Evolutionary conservation across 1,140 invertebrate species (phyloP).

Genomic region (Euwallacea fornicatus): DNA sequence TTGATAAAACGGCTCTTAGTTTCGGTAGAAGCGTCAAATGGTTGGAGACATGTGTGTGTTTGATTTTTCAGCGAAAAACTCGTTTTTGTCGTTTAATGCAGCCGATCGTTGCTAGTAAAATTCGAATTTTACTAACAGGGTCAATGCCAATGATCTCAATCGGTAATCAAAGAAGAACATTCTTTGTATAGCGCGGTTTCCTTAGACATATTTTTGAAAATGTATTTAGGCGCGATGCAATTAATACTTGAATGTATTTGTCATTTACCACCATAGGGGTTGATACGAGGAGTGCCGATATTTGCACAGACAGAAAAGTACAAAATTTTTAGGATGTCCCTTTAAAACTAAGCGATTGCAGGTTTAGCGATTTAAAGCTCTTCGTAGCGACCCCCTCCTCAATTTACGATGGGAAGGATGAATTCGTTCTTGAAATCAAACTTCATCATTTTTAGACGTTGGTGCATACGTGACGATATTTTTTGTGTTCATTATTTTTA

Average conservation of each 20-base stretch:
- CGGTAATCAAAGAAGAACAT: slow-evolving; percentile 44
- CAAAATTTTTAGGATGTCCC: no score
- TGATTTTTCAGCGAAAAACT: neutral
- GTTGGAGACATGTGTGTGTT: neutral
- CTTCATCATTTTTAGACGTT: neutral
- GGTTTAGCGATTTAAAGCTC: no score
- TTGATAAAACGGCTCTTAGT: neutral
- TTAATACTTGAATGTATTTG: no score
- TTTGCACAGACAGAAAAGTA: no score
- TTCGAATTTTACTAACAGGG: neutral
- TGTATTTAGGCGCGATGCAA: slow-evolving; percentile 8
- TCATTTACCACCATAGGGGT: no score
- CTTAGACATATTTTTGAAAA: slow-evolving; percentile 48
- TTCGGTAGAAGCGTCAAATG: neutral
- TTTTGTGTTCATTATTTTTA: slow-evolving; percentile 23
- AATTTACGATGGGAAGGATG: no score
- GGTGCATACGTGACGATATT: slow-evolving; percentile 8
- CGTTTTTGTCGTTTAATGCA: neutral
- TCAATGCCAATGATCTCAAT: slow-evolving; percentile 43
- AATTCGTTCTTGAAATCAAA: no score
- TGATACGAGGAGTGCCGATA: no score
- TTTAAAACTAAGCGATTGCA: no score
- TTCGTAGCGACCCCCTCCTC: no score
- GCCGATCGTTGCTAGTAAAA: neutral
- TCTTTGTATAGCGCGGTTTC: slow-evolving; percentile 30